A percentile compares a stretch with the other conserved stretches of the same genome.
Conservation (phyloP, 2,888 invertebrate species). For the Sepiola atlantica region DNA sequence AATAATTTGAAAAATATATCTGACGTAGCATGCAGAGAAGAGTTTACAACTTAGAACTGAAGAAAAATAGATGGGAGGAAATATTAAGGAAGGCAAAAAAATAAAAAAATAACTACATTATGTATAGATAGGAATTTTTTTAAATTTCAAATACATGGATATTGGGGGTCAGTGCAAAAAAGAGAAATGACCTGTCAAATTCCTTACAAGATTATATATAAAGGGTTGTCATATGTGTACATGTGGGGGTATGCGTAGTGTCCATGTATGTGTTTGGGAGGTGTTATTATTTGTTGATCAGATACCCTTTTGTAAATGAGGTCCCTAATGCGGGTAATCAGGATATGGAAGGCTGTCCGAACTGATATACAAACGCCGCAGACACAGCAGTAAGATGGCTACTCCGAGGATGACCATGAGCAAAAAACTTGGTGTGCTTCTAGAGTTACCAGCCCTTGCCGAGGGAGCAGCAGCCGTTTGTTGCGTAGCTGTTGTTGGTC, state of each 20-base stretch:
- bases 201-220: not conserved
- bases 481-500: not conserved
- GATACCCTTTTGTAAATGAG: not conserved
- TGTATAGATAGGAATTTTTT: not conserved
- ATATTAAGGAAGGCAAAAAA: not conserved
- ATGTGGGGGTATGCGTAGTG: not conserved
- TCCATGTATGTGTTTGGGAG: not conserved
- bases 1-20: not conserved
- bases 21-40: not conserved
- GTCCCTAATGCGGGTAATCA: constrained; percentile 33
- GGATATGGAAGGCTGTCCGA: not conserved
- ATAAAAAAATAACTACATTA: not conserved
- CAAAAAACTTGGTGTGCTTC: not conserved
- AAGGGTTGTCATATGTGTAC: not conserved
- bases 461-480: not conserved
- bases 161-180: not conserved
- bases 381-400: constrained; percentile 39
- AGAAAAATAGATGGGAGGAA: not conserved
- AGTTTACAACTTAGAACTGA: not conserved
- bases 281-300: not conserved
- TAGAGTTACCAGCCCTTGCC: not conserved
- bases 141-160: not conserved
- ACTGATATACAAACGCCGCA: constrained; percentile 37
- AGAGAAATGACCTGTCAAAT: not conserved
- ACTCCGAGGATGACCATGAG: constrained; percentile 24